Evolutionary conservation across 1,140 invertebrate species (phyloP).

Genomic region (Oreohelix idahoensis): DNA sequence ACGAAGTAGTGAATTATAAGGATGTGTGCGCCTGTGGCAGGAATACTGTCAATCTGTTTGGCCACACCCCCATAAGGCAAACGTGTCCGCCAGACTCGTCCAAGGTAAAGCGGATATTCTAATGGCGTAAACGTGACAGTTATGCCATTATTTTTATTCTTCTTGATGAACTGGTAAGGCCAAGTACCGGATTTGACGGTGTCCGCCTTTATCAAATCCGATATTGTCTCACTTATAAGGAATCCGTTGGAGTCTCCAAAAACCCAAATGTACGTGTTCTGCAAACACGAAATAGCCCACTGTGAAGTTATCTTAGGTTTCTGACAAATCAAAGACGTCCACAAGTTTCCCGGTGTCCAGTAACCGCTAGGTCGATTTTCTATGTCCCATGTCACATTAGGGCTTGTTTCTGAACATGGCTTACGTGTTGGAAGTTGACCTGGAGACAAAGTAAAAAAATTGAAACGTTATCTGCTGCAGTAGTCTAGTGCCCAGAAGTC

Average conservation of each 20-base stretch:
- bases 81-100: not conserved
- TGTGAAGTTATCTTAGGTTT: not conserved
- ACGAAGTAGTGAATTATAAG: conserved; percentile 23
- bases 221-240: not conserved
- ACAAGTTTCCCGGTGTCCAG: not conserved
- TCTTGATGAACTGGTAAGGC: not conserved
- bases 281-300: not conserved
- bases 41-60: conserved; percentile 3
- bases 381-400: not conserved
- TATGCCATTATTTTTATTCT: not conserved
- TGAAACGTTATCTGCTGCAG: too few species aligned
- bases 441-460: too few species aligned
- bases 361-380: not conserved
- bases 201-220: not conserved
- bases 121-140: not conserved
- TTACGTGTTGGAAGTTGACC: not conserved
- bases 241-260: conserved; percentile 19
- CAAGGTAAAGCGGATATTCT: conserved; percentile 5
- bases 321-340: not conserved
- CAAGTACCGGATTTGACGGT: not conserved
- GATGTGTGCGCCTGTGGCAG: not conserved
- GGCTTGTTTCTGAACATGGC: not conserved
- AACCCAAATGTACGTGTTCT: not conserved
- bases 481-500: too few species aligned
- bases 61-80: not conserved